A percentile compares a stretch with the other conserved stretches of the same genome.
Conservation (phyloP, 2,888 invertebrate genomes). For the Sinohyriopsis cumingii region DNA sequence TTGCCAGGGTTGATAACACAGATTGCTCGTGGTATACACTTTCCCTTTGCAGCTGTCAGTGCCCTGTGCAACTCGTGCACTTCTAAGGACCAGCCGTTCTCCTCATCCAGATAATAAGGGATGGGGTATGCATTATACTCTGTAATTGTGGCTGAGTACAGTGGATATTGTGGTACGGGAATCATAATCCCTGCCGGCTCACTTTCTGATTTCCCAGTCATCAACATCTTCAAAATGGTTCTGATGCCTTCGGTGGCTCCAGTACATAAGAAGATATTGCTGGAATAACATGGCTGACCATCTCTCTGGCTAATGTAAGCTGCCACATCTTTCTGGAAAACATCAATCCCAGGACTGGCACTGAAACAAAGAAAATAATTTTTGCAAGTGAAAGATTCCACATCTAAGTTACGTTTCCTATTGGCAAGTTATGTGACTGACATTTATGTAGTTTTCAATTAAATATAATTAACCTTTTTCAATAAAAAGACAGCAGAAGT, state of each 20-base stretch:
- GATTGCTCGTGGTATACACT: conserved; percentile 85
- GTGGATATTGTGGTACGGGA: conserved; percentile 98
- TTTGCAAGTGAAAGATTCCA: background rate
- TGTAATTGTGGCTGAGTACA: conserved; percentile 95
- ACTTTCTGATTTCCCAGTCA: conserved; percentile 61
- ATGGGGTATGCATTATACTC: conserved; percentile 86
- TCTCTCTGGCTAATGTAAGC: conserved; percentile 85
- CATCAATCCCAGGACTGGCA: conserved; percentile 90
- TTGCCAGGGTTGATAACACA: conserved; percentile 99
- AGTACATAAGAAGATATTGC: conserved; percentile 87
- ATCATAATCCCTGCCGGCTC: conserved; percentile 88
- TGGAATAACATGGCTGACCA: conserved; percentile 83
- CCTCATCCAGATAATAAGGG: conserved; percentile 86
- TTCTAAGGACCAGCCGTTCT: conserved; percentile 88
- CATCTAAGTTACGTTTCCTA: no score
- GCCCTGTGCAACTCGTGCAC: conserved; percentile 86
- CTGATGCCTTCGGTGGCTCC: conserved; percentile 96
- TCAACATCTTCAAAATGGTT: conserved; percentile 81
- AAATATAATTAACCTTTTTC: no score
- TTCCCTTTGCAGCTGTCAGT: conserved; percentile 76
- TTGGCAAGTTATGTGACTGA: no score
- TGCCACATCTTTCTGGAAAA: conserved; percentile 89
- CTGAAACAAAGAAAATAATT: conserved; percentile 11
- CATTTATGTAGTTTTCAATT: no score
- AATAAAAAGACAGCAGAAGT: no score